Evolutionary conservation across 2,888 invertebrate genomes (phyloP).

Genomic region (Pyrrhosoma nymphula): DNA sequence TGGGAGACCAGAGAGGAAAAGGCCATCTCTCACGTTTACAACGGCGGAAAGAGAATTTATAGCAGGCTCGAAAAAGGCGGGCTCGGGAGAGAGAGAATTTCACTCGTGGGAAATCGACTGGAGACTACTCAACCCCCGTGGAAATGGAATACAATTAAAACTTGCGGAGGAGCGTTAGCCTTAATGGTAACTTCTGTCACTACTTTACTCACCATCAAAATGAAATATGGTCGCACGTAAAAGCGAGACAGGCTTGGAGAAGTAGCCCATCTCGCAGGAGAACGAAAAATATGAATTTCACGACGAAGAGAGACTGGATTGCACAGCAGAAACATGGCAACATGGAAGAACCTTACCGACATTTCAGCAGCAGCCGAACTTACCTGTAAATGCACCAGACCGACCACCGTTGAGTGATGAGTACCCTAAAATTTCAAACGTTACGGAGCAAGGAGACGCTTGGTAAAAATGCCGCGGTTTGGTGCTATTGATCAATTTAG

Average conservation of each 20-base stretch:
- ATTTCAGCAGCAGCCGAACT: background rate
- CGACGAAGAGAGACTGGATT: background rate
- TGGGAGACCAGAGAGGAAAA: background rate
- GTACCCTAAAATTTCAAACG: background rate
- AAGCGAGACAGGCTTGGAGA: background rate
- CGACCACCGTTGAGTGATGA: background rate
- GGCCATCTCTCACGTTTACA: background rate
- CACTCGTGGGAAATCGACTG: conserved; percentile 12
- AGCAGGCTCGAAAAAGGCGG: background rate
- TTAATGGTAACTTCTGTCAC: conserved; percentile 22
- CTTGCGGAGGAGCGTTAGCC: background rate
- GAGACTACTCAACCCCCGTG: background rate
- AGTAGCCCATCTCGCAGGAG: background rate
- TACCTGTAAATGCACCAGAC: background rate
- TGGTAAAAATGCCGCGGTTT: too few species aligned
- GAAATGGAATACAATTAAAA: conserved; percentile 14
- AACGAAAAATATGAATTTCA: background rate
- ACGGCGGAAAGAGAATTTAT: background rate
- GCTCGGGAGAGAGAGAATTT: background rate
- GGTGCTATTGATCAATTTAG: too few species aligned
- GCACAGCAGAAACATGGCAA: background rate
- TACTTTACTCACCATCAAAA: background rate
- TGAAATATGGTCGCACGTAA: background rate
- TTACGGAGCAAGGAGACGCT: background rate
- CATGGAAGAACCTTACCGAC: background rate